Base-by-base conservation (phyloP, 2,888 invertebrate species). In the Lathronympha strigana region DNA sequence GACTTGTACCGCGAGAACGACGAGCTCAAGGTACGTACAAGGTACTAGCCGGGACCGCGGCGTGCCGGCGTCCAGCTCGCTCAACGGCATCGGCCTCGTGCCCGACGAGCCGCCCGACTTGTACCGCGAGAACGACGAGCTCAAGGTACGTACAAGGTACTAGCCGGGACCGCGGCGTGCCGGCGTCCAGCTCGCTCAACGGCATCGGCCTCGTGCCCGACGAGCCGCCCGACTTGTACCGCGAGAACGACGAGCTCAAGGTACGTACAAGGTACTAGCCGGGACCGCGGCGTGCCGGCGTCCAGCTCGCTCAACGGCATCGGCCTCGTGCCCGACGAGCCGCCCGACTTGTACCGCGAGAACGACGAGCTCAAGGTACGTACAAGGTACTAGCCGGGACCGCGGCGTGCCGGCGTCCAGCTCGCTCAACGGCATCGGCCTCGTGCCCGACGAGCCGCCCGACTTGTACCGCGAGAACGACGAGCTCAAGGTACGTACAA, bases 311-410 rank as follows among this genome's bases (percentile, higher is more conserved):
- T 97, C 57, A 97, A 97, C 80, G 97, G 97, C 15, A 96, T 97
- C 64, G 97, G 97, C 0, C 91, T 97, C 45, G 96, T 96, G 66
- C 94, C 96, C 0, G 97, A 97, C 75, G 97, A 97, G 70, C 95
- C 96, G 13, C 95, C 96, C 0, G 97, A 97, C 88, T 92, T 97
- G 58, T 97, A 95, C 82, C 97, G 97, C 80, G 97, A 98, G 86
- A 98, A 98, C 79, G 97, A 97, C 81, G 97, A 97, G 81, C 93
- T 97, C 0, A 97, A 97, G 94, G 97, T 96, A 36, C n/a, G n/a
- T n/a, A n/a, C n/a, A n/a, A n/a, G n/a, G n/a, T n/a, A n/a, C n/a
- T n/a, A n/a, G n/a, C n/a, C n/a, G 33, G 33, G 33, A 33, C 33
- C 33, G 33, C 11, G 36, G 36, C 36, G 36, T 11, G 36, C 2